Evolutionary conservation across 2,888 invertebrate species (phyloP).

Genomic region (Drosophila peninsularis): DNA sequence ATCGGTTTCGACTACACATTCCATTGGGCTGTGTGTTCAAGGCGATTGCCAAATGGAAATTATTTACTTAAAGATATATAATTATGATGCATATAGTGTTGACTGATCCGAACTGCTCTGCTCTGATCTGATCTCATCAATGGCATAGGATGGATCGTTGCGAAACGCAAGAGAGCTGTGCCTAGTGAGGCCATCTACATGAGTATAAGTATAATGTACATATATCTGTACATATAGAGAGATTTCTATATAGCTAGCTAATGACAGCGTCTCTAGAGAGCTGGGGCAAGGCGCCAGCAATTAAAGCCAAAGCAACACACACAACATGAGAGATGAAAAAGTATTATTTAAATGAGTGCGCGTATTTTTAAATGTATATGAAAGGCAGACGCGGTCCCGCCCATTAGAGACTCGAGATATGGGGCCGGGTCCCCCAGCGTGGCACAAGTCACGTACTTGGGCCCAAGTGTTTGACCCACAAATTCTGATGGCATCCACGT

Average conservation of each 20-base stretch:
- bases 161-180: slow-evolving; percentile 42
- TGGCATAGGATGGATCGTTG: slow-evolving; percentile 65
- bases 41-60: slow-evolving; percentile 14
- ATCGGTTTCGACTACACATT: slow-evolving; percentile 1
- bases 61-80: slow-evolving; percentile 23
- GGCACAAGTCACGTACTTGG: slow-evolving; percentile 59
- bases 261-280: slow-evolving; percentile 34
- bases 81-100: slow-evolving; percentile 48
- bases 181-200: slow-evolving; percentile 29
- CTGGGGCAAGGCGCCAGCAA: slow-evolving; percentile 67
- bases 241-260: slow-evolving; percentile 5
- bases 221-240: background rate
- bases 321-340: slow-evolving; percentile 59
- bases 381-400: slow-evolving; percentile 61
- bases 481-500: slow-evolving; percentile 37
- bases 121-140: slow-evolving; percentile 77
- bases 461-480: slow-evolving; percentile 62
- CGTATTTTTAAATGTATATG: slow-evolving; percentile 69
- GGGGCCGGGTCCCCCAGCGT: slow-evolving; percentile 7
- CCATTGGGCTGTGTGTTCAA: background rate
- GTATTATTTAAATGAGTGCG: slow-evolving; percentile 49
- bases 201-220: slow-evolving; percentile 8
- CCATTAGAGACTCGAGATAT: slow-evolving; percentile 23
- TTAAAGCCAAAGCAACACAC: slow-evolving; percentile 59
- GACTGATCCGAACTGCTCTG: slow-evolving; percentile 60